Evolutionary conservation across 2,797 vertebrate genomes (phyloP), one percentile per base, ranked within the genome.

Genomic region (Alosa sapidissima): DNA sequence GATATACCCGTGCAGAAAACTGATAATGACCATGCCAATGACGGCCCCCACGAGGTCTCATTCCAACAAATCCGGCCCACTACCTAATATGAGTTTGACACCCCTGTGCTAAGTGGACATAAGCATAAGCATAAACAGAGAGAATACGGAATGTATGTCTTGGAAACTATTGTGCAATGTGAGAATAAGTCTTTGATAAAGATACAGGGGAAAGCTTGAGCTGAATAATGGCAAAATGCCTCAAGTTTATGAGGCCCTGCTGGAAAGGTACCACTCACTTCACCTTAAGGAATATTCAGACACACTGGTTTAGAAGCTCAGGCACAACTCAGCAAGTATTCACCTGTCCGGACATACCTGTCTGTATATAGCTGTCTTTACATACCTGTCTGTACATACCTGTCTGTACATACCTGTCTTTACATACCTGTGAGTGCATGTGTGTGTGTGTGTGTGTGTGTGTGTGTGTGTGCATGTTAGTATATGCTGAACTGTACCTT

Each of bases 401-500:
- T 65, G 68, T 72, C 41, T 41, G 2, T 41, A 1, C 8, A 0
- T 2, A 33, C 62, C 10, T 65, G 62, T 65, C 10, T 65, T 28
- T 65, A n/a, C 28, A 28, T 33, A 65, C 1, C 10, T 65, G 68
- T 72, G 28, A 11, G 24, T 5, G 8, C 1, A 14, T 72, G 5
- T 16, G 11, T 41, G 68, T 78, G 1, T 7, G 36, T n/a, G 60
- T 24, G 10, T 41, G 68, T 16, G 11, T 72, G 16, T 78, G 41
- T 47, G 36, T 36, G 24, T 45, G 14, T 45, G 3, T 28, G 28
- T 3, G 24, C 11, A 3, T 16, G 11, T 41, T 13, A 41, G 24
- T 33, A 4, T 10, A 10, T 8, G n/a, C 24, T 65, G 10, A 72
- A 72, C 33, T 36, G 5, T 93, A 99, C 98, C 97, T 98, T 97